phyloP scores from a whole-genome alignment of 2,888 invertebrate genomes.

The Ormyrus thymus region DNA sequence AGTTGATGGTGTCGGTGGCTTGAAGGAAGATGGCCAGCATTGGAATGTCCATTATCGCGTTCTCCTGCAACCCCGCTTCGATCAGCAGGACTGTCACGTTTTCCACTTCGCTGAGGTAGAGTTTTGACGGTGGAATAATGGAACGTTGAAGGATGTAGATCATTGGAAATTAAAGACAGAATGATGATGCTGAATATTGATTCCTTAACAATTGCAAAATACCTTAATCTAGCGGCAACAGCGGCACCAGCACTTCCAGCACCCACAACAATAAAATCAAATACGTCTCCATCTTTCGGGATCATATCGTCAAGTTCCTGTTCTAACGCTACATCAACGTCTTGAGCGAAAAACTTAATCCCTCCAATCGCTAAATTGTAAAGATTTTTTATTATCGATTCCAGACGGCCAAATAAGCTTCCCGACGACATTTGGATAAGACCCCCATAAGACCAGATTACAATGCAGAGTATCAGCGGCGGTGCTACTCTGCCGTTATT shows the following conservation, averaged over 20 bases:
- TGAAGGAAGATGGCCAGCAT: conserved; percentile 84
- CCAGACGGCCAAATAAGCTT: background rate
- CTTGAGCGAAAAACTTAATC: background rate
- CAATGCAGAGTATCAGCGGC: background rate
- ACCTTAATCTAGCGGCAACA: conserved; percentile 41
- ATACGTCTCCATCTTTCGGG: background rate
- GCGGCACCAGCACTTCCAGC: conserved; percentile 81
- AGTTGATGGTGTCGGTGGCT: conserved; percentile 81
- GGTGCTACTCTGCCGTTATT: background rate
- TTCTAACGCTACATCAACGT: background rate
- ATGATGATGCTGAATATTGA: background rate
- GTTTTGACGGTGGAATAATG: background rate
- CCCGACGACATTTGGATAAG: background rate
- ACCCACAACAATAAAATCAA: conserved; percentile 77
- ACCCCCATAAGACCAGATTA: conserved; percentile 7
- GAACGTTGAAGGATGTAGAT: too few species aligned
- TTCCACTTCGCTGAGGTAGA: conserved; percentile 78
- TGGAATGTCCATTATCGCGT: conserved; percentile 85
- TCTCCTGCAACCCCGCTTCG: conserved; percentile 84
- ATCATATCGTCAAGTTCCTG: conserved; percentile 21
- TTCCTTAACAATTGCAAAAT: background rate
- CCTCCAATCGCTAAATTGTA: background rate
- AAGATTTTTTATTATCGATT: background rate
- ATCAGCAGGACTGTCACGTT: conserved; percentile 82
- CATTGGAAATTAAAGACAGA: too few species aligned